These are phyloP conservation scores for Scaptomyza montana DNA, from an alignment of 1,140 invertebrate genomes.

Conservation along the genomic window DNA sequence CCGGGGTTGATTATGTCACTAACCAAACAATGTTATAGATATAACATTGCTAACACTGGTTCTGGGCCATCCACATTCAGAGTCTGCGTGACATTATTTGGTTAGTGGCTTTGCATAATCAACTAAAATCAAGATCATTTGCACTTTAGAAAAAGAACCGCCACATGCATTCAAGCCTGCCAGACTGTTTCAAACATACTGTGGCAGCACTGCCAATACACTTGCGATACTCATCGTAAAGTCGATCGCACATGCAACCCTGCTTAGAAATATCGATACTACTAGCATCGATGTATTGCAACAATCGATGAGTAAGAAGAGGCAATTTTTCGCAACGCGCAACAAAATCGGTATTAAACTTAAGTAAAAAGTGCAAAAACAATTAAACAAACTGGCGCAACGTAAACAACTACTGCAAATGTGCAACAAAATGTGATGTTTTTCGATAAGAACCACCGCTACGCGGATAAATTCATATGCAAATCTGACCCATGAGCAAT, in stretches of 20 bases:
- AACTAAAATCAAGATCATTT: background rate
- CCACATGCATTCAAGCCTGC: background rate
- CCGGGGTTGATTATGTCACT: too few relatives aligned
- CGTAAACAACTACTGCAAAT: conserved; percentile 35
- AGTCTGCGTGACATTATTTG: too few relatives aligned
- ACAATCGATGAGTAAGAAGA: conserved; percentile 50
- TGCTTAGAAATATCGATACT: conserved; percentile 10
- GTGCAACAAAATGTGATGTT: conserved; percentile 66
- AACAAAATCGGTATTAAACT: conserved; percentile 63
- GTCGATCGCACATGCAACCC: background rate
- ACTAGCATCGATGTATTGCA: conserved; percentile 16
- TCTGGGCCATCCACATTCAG: too few relatives aligned
- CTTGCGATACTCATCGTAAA: background rate
- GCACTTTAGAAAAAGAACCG: background rate
- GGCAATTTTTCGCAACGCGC: conserved; percentile 71
- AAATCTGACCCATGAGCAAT: conserved; percentile 68
- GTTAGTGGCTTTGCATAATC: too few relatives aligned
- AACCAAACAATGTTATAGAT: too few relatives aligned
- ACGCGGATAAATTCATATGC: conserved; percentile 56
- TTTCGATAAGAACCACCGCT: conserved; percentile 48
- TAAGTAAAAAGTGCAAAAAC: conserved; percentile 55
- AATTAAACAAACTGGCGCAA: conserved; percentile 29
- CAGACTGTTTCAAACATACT: background rate
- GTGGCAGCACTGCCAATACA: background rate
- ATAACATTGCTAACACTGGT: too few relatives aligned